These are phyloP conservation scores for Drosophila mayri DNA, from an alignment of 1,140 invertebrate genomes.

Conservation along the genomic window DNA sequence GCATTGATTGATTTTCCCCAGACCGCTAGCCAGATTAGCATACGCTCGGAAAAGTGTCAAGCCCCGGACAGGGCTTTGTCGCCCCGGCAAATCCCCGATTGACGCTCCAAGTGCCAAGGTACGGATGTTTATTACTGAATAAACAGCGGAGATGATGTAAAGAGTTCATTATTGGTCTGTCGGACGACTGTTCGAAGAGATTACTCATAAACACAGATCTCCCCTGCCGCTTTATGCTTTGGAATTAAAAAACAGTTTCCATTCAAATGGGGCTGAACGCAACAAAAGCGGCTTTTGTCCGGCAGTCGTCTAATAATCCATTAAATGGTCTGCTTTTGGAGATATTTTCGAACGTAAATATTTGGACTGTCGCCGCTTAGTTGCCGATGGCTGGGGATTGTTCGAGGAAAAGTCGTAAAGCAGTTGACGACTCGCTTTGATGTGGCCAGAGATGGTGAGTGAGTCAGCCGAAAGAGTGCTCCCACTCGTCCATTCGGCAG, in stretches of 20 bases:
- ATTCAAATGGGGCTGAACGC: slow-evolving; percentile 30
- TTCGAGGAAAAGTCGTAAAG: slow-evolving; percentile 66
- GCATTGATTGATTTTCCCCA: slow-evolving; percentile 65
- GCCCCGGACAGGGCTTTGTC: slow-evolving; percentile 36
- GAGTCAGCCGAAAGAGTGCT: slow-evolving; percentile 41
- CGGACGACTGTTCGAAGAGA: slow-evolving; percentile 33
- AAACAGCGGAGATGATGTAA: slow-evolving; percentile 45
- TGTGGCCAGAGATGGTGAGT: slow-evolving; percentile 47
- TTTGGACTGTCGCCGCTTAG: slow-evolving; percentile 52
- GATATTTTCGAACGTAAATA: slow-evolving; percentile 64
- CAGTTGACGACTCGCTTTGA: slow-evolving; percentile 48
- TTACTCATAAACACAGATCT: slow-evolving; percentile 42
- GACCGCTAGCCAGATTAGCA: slow-evolving; percentile 59
- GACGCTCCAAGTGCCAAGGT: slow-evolving; percentile 53
- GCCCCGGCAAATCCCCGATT: slow-evolving; percentile 53
- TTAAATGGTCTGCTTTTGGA: slow-evolving; percentile 48
- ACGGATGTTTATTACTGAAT: slow-evolving; percentile 37
- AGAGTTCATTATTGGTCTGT: slow-evolving; percentile 59
- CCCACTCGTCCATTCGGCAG: background rate
- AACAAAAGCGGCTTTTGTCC: slow-evolving; percentile 71
- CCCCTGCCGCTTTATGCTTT: slow-evolving; percentile 51
- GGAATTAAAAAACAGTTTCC: slow-evolving; percentile 58
- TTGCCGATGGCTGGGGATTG: slow-evolving; percentile 13
- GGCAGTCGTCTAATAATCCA: slow-evolving; percentile 73
- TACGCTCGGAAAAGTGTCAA: slow-evolving; percentile 54